Evolutionary conservation across 2,797 vertebrate species (phyloP), one percentile per base, ranked within the genome.

Genomic region (Geotrypetes seraphini): DNA sequence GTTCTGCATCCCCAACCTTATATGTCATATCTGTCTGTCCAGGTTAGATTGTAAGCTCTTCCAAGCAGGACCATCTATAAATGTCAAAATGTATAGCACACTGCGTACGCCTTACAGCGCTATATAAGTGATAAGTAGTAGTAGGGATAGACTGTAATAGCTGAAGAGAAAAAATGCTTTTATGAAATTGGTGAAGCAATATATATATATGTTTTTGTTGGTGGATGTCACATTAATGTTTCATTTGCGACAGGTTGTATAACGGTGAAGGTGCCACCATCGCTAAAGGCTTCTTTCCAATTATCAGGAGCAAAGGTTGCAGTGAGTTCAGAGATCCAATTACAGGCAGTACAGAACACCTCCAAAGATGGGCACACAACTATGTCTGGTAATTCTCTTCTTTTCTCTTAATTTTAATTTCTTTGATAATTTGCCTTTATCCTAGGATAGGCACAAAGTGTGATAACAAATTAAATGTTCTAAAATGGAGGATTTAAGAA

Each of bases 231-330:
- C 15, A 33, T 50, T 47, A 51, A 33, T 34, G 46, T 49, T 45
- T 16, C 32, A 28, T 41, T 49, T 53, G 12, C 49, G 12, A 7
- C 44, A 98, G 94, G 95, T 23, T 69, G 67, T 11, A 78, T 96
- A 65, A 83, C 57, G 23, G 59, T 97, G 49, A 92, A 91, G 26
- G 77, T 92, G 9, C 83, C 91, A 5, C 63, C 84, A 16, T 84
- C 84, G 20, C 61, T 97, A 48, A 73, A 60, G 53, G 78, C 85
- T 22, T 66, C 69, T 33, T 62, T 95, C 48, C 60, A 81, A 35
- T 64, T 97, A 24, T 70, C 78, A 24, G 95, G 89, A 19, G 60
- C 41, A 6, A 75, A 70, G 3, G 81, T 98, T 57, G 74, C 87
- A 29, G 47, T 95, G 54, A 83, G 78, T 54, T 77, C 85, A 29